Percentiles rank a stretch among this genome's conserved stretches.
Evolutionary conservation across 2,113 vertebrate genomes (phyloP).

Genomic region (Phalacrocorax aristotelis): DNA sequence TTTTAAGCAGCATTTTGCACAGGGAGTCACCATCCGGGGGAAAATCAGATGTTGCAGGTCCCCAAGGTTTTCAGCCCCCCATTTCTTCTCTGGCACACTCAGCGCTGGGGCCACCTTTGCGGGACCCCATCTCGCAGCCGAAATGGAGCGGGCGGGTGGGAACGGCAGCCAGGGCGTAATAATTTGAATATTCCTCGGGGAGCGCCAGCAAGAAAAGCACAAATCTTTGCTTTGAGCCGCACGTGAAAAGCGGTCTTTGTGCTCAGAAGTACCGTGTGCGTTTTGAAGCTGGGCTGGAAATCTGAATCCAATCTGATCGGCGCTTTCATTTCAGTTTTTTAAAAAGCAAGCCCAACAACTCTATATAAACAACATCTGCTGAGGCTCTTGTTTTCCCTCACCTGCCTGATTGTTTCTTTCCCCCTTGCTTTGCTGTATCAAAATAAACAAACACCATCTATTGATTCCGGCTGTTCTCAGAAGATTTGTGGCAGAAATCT

Average conservation of each 20-base stretch:
- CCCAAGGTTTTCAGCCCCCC: not conserved
- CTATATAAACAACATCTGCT: not conserved
- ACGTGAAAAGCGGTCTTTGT: not conserved
- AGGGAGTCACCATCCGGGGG: not conserved
- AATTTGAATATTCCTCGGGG: not conserved
- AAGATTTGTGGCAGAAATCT: slow-evolving; percentile 17
- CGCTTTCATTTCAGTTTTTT: not conserved
- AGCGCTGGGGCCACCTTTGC: not conserved
- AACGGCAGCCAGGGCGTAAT: not conserved
- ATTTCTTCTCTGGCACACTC: rapidly evolving
- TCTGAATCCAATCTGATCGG: not conserved
- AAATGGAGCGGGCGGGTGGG: not conserved
- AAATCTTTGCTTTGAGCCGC: not conserved
- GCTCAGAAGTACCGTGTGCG: not conserved
- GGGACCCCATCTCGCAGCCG: not conserved
- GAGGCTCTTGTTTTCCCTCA: not conserved
- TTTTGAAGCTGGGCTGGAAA: not conserved
- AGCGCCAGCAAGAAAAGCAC: not conserved
- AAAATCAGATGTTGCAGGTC: rapidly evolving
- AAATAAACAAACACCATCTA: slow-evolving; percentile 27
- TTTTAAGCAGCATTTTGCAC: not conserved
- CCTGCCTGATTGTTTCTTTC: not conserved
- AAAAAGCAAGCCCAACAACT: not conserved
- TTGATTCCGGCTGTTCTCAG: not conserved
- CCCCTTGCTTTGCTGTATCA: not conserved